phyloP scores from a whole-genome alignment of 1,140 invertebrate species.

The Drosophila virilis region DNA sequence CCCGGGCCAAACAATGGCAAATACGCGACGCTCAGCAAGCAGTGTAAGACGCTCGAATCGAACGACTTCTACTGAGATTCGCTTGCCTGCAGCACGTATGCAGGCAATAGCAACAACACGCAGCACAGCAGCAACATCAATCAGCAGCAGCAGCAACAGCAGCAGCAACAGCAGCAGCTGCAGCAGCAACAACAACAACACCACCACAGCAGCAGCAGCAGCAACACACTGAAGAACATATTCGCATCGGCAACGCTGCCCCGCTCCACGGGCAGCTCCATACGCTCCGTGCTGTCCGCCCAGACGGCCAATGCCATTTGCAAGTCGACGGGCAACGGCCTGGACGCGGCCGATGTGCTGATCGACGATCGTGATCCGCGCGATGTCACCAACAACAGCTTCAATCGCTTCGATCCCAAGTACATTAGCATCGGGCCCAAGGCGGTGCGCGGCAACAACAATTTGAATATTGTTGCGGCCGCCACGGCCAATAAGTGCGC shows the following conservation, averaged over 20 bases:
- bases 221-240: conserved; percentile 81
- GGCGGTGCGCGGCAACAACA: conserved; percentile 84
- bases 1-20: conserved; percentile 89
- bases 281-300: conserved; percentile 74
- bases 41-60: conserved; percentile 97
- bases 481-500: conserved; percentile 78
- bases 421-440: conserved; percentile 87
- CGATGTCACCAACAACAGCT: conserved; percentile 84
- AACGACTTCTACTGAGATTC: conserved; percentile 96
- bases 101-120: conserved; percentile 84
- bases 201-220: conserved; percentile 33
- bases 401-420: conserved; percentile 87
- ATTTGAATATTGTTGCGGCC: conserved; percentile 71
- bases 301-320: conserved; percentile 75
- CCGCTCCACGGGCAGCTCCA: conserved; percentile 79
- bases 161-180: conserved; percentile 49
- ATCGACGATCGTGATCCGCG: conserved; percentile 81
- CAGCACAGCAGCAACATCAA: conserved; percentile 60
- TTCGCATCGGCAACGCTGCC: conserved; percentile 79
- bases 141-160: conserved; percentile 57
- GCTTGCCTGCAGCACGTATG: conserved; percentile 86
- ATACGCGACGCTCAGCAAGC: conserved; percentile 95
- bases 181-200: conserved; percentile 50
- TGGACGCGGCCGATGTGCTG: conserved; percentile 47
- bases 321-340: conserved; percentile 75